Evolutionary conservation across 2,888 invertebrate genomes (phyloP).

Genomic region (Drosophila robusta): DNA sequence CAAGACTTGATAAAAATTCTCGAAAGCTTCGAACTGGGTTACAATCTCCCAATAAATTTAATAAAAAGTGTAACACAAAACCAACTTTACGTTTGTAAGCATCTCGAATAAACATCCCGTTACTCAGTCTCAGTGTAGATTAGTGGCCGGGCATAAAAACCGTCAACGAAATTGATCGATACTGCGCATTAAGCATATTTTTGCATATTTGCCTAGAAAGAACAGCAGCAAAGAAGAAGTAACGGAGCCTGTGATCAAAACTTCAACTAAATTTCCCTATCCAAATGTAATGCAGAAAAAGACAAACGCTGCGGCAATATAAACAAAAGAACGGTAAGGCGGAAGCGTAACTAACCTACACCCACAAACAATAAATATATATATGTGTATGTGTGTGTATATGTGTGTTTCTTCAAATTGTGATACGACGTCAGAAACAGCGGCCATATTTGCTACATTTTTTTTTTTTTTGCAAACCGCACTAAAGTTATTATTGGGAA

Average conservation of each 20-base stretch:
- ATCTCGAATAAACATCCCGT: conserved; percentile 44
- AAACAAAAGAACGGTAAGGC: conserved; percentile 43
- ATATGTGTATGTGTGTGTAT: neutral
- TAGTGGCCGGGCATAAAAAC: conserved; percentile 53
- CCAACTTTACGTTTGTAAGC: conserved; percentile 39
- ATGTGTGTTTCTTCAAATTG: conserved; percentile 3
- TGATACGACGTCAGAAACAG: conserved; percentile 16
- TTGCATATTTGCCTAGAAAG: conserved; percentile 32
- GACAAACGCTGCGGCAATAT: neutral
- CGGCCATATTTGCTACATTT: conserved; percentile 57
- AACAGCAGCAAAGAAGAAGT: conserved; percentile 16
- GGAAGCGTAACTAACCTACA: conserved; percentile 60
- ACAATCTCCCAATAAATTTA: conserved; percentile 15
- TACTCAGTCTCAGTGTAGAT: conserved; percentile 79
- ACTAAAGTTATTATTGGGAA: conserved; percentile 49
- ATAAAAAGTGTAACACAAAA: conserved; percentile 38
- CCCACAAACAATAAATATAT: conserved; percentile 24
- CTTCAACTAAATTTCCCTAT: neutral
- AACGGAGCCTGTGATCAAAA: conserved; percentile 11
- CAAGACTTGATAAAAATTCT: conserved; percentile 27
- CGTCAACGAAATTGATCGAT: conserved; percentile 40
- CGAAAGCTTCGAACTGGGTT: conserved; percentile 18
- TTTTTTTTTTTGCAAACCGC: conserved; percentile 53
- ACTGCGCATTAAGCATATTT: conserved; percentile 60
- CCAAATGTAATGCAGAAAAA: conserved; percentile 13